Percentiles rank a stretch among this genome's conserved stretches.
Conservation (phyloP, 2,797 vertebrate genomes). For the Agapornis canus region DNA sequence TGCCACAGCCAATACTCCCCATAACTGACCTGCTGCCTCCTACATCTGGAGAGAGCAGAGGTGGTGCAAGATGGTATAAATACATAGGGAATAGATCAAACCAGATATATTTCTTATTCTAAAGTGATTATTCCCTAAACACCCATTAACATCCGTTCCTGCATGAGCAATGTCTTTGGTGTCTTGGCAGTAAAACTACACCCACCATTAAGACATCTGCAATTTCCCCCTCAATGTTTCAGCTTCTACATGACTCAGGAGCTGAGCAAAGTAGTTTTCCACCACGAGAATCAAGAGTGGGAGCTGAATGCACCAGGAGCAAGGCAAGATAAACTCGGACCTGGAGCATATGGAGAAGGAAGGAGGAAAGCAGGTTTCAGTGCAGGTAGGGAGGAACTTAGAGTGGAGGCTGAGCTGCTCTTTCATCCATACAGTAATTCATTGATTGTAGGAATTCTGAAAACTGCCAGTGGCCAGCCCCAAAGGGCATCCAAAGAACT, state of each 20-base stretch:
- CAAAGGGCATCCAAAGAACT: not conserved
- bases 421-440: not conserved
- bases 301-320: not conserved
- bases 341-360: not conserved
- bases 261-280: not conserved
- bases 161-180: not conserved
- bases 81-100: not conserved
- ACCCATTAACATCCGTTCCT: accelerated
- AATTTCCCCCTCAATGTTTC: not conserved
- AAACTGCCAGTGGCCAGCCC: not conserved
- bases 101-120: not conserved
- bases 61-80: not conserved
- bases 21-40: not conserved
- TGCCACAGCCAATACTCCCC: not conserved
- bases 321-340: not conserved
- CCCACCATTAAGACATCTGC: not conserved
- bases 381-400: accelerated
- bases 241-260: not conserved
- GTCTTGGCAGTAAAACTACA: not conserved
- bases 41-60: not conserved
- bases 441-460: not conserved
- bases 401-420: not conserved
- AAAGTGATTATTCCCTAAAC: not conserved
- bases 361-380: not conserved
- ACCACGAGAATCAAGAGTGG: not conserved